Base-by-base conservation (phyloP, 1,140 invertebrate species). In the Brachionus sp. region DNA sequence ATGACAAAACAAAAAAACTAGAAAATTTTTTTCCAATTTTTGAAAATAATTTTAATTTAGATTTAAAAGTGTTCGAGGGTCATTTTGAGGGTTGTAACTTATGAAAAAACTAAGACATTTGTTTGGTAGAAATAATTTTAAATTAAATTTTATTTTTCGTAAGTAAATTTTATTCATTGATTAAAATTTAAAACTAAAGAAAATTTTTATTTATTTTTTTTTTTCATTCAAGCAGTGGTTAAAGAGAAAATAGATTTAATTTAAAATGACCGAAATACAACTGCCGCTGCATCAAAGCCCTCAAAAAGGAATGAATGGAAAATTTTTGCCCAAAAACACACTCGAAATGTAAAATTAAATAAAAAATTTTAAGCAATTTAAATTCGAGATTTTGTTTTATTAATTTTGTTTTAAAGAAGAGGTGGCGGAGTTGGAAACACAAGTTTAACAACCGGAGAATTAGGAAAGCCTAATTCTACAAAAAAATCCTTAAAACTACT, bases 241-340 rank as follows among this genome's bases (percentile, higher is more conserved):
- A n/a, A 37, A 37, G 37, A 39, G 37, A 12, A 37, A 70, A 70
- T 70, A 70, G n/a, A 19, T 37, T 70, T 70, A 39, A 39, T 19
- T 37, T 66, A 80, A 80, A 66, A 80, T 80, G 77, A 57, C 50
- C 12, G 77, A 80, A 62, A 80, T 80, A 57, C 77, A 80, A 80
- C 35, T 80, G 33, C 77, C 77, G 33, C 33, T 80, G 16, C 77
- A 80, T 80, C 77, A 80, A 46, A 75, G 23, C 37, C 70, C 16
- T 75, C 70, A 75, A 25, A 75, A 75, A 75, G 70, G 70, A 75
- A 75, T 75, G 77, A 80, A 80, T 57, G 77, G 77, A 80, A 80
- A 80, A 80, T 80, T 80, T 80, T 75, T 75, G 44, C 70, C 70
- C 12, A 75, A 75, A 75, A 75, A 75, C 44, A 46, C 70, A 75